Percentiles rank a stretch among this genome's conserved stretches.
phyloP scores from a whole-genome alignment of 1,140 invertebrate genomes.

The Drosophila persimilis region DNA sequence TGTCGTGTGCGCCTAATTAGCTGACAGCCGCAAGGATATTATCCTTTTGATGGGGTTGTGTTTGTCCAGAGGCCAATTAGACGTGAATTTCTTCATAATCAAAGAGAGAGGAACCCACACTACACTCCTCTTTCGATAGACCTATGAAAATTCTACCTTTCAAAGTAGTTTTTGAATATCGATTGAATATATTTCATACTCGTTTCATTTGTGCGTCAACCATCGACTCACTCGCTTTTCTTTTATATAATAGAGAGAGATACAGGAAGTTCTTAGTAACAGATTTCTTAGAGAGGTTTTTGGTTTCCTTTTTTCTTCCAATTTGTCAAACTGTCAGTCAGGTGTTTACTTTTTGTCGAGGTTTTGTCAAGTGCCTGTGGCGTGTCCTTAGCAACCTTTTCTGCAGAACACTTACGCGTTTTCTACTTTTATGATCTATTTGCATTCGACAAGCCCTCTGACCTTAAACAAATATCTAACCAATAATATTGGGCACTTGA shows the following conservation, averaged over 20 bases:
- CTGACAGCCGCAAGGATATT: slow-evolving; percentile 47
- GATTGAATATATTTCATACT: too few species aligned
- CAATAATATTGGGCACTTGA: slow-evolving; percentile 37
- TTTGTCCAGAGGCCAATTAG: slow-evolving; percentile 52
- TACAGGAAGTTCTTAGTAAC: too few species aligned
- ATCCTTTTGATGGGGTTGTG: slow-evolving; percentile 52
- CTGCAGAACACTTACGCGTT: slow-evolving; percentile 50
- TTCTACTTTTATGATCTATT: slow-evolving; percentile 59
- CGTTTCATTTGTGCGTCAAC: too few species aligned
- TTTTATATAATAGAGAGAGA: too few species aligned
- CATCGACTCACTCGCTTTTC: too few species aligned
- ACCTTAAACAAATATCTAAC: slow-evolving; percentile 50
- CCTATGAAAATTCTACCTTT: too few species aligned
- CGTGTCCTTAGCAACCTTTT: slow-evolving; percentile 44
- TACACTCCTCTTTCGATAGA: neutral
- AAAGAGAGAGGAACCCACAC: neutral
- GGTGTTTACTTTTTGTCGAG: too few species aligned
- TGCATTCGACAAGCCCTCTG: slow-evolving; percentile 51
- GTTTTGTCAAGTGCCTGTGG: slow-evolving; percentile 31
- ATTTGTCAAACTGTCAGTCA: too few species aligned
- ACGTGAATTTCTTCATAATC: slow-evolving; percentile 56
- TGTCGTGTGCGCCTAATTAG: slow-evolving; percentile 61
- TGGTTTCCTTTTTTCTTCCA: too few species aligned
- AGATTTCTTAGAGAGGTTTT: too few species aligned
- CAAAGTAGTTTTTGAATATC: too few species aligned